Evolutionary conservation across 2,113 vertebrate genomes (phyloP).

Genomic region (Chamaetylas fuelleborni): DNA sequence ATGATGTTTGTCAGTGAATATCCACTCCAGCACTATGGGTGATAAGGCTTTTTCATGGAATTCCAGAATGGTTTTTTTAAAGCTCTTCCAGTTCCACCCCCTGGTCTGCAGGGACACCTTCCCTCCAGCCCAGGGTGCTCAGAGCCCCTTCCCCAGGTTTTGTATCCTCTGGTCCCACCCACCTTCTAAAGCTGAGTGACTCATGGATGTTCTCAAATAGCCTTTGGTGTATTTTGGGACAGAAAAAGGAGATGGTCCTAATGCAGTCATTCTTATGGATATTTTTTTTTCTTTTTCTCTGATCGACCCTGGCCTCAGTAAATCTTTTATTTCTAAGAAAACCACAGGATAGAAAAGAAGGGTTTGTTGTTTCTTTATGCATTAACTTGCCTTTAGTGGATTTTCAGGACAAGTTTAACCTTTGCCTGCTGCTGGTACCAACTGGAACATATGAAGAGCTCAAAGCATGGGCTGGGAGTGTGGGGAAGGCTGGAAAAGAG

Average conservation of each 20-base stretch:
- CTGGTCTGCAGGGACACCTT: background rate
- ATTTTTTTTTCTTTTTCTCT: background rate
- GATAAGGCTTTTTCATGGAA: background rate
- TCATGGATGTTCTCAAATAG: background rate
- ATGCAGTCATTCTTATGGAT: background rate
- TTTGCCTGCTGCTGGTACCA: background rate
- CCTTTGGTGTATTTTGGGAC: background rate
- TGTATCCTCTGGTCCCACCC: background rate
- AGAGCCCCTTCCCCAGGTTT: background rate
- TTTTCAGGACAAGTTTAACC: background rate
- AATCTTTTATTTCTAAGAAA: background rate
- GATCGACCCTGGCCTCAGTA: background rate
- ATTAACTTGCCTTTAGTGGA: background rate
- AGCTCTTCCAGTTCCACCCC: background rate
- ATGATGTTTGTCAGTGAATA: background rate
- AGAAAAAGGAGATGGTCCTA: background rate
- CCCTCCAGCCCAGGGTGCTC: background rate
- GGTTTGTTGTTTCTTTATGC: background rate
- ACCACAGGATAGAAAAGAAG: background rate
- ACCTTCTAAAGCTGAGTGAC: background rate
- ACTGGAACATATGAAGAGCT: background rate
- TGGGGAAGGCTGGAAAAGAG: background rate
- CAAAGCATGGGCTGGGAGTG: background rate
- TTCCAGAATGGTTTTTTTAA: background rate
- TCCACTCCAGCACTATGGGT: background rate